Percentiles rank a stretch among this genome's conserved stretches.
These are phyloP conservation scores for Tenualosa thibaudeaui DNA, from an alignment of 2,797 vertebrate genomes.

Conservation along the genomic window DNA sequence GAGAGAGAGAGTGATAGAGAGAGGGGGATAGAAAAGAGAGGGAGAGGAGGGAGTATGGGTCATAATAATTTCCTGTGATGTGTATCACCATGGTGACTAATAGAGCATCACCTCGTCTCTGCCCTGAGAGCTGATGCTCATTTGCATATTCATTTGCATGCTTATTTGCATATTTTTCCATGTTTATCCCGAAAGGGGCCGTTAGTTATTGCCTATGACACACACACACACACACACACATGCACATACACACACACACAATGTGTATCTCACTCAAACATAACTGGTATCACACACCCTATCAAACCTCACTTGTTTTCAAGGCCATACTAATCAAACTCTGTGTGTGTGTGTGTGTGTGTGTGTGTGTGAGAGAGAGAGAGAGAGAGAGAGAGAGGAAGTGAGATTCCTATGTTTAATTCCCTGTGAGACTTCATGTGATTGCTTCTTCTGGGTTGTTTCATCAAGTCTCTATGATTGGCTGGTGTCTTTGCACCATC, in stretches of 20 bases:
- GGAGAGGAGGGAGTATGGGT: background rate
- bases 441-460: no score
- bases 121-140: background rate
- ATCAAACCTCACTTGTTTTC: background rate
- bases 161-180: background rate
- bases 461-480: no score
- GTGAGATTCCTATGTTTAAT: background rate
- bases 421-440: no score
- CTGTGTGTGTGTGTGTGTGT: background rate
- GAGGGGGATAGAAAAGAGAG: background rate
- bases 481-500: no score
- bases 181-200: background rate
- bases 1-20: background rate
- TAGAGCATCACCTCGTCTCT: background rate
- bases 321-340: background rate
- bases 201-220: background rate
- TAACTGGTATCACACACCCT: background rate
- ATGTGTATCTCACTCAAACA: background rate
- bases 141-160: background rate
- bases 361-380: background rate
- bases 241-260: background rate
- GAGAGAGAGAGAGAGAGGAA: background rate
- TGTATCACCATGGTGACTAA: background rate
- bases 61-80: background rate
- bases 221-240: slow-evolving; percentile 6